Conservation (phyloP, 2,113 vertebrate genomes). For the Ahaetulla prasina region DNA sequence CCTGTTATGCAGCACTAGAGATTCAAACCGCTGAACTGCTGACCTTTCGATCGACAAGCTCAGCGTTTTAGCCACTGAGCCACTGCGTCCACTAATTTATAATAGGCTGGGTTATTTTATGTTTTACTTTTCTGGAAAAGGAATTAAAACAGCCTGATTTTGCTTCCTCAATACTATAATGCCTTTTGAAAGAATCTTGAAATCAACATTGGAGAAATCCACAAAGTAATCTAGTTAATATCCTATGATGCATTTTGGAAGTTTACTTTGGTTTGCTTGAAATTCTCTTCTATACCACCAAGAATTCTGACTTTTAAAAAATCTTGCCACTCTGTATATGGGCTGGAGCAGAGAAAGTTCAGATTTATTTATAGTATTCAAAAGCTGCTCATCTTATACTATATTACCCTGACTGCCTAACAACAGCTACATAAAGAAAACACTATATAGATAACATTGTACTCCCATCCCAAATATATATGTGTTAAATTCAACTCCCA, state of each 20-base stretch:
- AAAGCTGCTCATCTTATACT: not conserved
- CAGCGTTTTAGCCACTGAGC: too few relatives aligned
- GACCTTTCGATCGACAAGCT: too few relatives aligned
- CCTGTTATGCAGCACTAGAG: too few relatives aligned
- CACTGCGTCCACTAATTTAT: too few relatives aligned
- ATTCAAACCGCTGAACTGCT: too few relatives aligned
- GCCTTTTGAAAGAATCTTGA: not conserved
- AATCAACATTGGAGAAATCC: not conserved
- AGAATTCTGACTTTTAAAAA: not conserved
- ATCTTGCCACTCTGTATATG: not conserved
- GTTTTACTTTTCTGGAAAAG: not conserved
- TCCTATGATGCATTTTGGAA: not conserved
- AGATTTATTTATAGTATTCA: not conserved
- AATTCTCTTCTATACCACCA: not conserved
- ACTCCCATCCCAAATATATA: not conserved
- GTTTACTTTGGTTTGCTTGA: not conserved
- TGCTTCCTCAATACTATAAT: not conserved
- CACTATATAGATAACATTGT: not conserved
- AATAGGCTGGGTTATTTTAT: not conserved
- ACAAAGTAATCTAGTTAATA: not conserved
- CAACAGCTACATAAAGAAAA: not conserved
- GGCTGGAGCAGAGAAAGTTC: not conserved
- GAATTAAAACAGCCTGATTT: not conserved
- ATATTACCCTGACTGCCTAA: not conserved
- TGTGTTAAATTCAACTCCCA: not conserved